phyloP scores from a whole-genome alignment of 2,797 vertebrate species.

The Sphenodon punctatus region DNA sequence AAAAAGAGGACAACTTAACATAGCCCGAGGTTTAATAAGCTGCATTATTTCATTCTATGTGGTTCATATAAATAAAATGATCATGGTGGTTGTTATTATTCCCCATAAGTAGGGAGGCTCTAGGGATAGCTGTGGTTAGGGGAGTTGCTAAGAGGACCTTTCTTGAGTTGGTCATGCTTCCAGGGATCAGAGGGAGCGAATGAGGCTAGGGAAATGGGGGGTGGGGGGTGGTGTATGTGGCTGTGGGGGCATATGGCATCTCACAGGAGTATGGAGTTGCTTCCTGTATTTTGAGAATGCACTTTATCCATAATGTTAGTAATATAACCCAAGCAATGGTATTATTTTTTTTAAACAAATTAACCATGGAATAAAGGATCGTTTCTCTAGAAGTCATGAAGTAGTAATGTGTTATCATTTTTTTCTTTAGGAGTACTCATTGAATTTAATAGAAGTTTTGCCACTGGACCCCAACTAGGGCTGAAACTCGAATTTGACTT shows the following conservation, averaged over 20 bases:
- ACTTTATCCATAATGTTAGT: neutral
- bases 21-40: neutral
- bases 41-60: neutral
- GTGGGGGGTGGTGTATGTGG: no score
- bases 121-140: neutral
- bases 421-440: neutral
- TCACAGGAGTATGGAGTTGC: neutral
- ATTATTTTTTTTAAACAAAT: no score
- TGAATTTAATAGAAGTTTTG: neutral
- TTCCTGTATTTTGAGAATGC: neutral
- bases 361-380: no score
- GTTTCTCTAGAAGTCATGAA: neutral
- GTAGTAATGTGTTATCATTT: neutral
- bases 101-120: neutral
- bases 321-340: neutral
- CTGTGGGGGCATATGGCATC: no score
- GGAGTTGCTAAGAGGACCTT: neutral
- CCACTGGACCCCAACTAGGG: accelerated
- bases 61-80: neutral
- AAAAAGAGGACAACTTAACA: neutral
- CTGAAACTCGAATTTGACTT: no score
- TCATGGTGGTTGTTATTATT: no score
- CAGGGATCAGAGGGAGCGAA: neutral
- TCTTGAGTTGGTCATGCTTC: neutral
- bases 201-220: no score